A percentile compares a stretch with the other conserved stretches of the same genome.
Evolutionary conservation across 2,797 vertebrate genomes (phyloP).

Genomic region (Tangara arthus): DNA sequence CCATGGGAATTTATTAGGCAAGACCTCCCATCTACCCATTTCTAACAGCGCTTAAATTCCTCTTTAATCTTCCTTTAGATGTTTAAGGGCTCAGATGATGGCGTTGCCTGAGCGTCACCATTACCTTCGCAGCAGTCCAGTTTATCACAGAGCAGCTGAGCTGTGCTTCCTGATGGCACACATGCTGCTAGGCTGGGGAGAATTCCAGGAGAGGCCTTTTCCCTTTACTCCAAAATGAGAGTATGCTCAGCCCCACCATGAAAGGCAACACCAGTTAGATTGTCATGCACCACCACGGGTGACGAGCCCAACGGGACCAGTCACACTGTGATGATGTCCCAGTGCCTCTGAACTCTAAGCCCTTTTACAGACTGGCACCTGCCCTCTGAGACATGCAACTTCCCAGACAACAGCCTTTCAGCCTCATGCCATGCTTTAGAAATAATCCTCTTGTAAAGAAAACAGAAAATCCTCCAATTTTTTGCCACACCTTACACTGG

Average conservation of each 20-base stretch:
- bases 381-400: neutral
- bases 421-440: neutral
- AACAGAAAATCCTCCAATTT: slow-evolving; percentile 3
- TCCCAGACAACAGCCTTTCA: neutral
- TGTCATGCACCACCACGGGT: rapidly evolving
- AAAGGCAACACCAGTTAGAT: neutral
- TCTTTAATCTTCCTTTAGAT: neutral
- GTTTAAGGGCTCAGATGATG: neutral
- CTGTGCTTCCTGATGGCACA: neutral
- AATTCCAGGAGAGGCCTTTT: neutral
- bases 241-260: neutral
- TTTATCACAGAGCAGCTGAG: neutral
- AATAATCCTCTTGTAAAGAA: slow-evolving; percentile 7
- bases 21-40: neutral
- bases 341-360: neutral
- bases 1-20: neutral
- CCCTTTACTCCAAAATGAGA: neutral
- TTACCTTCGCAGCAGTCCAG: neutral
- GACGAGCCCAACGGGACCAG: neutral
- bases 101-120: rapidly evolving
- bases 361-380: neutral
- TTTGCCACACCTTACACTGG: neutral
- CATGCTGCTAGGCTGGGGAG: neutral
- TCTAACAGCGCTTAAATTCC: neutral
- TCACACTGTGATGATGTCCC: neutral